Conservation (phyloP, 30 jellyfish, hydroid and myxozoan species). For the Pelagia noctiluca region DNA sequence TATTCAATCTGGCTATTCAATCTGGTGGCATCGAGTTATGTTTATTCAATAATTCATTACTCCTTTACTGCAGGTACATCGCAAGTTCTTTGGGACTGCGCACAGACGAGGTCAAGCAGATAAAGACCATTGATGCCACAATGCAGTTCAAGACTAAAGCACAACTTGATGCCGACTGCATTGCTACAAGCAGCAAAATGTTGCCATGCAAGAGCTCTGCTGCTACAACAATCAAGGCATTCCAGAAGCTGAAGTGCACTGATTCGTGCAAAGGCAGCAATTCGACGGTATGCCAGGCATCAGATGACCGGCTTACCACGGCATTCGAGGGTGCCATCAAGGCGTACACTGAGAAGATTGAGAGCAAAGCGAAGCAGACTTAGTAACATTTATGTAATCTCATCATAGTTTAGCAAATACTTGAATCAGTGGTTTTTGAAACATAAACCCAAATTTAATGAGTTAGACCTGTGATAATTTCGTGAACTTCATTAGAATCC, state of each 20-base stretch:
- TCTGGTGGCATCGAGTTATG: too few relatives aligned
- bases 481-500: too few relatives aligned
- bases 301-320: slow-evolving; percentile 4
- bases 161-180: slow-evolving; percentile 4
- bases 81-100: slow-evolving; percentile 1
- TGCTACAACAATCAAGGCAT: not conserved
- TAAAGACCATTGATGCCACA: slow-evolving; percentile 1
- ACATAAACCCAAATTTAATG: too few relatives aligned
- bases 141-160: slow-evolving; percentile 9
- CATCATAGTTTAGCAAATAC: too few relatives aligned
- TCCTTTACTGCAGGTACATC: not conserved
- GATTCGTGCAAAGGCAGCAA: slow-evolving; percentile 3
- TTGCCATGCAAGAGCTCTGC: slow-evolving; percentile 1
- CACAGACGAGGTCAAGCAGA: not conserved
- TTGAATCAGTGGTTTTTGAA: too few relatives aligned
- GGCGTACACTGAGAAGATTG: slow-evolving; percentile 8
- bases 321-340: slow-evolving; percentile 6
- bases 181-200: not conserved
- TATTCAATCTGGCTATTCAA: too few relatives aligned
- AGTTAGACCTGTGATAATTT: too few relatives aligned
- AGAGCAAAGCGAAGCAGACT: not conserved
- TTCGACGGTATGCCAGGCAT: not conserved
- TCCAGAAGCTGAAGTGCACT: slow-evolving; percentile 9
- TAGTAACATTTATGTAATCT: not conserved
- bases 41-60: too few relatives aligned